phyloP scores from a whole-genome alignment of 2,888 invertebrate species.

The Caenorhabditis parvicauda region DNA sequence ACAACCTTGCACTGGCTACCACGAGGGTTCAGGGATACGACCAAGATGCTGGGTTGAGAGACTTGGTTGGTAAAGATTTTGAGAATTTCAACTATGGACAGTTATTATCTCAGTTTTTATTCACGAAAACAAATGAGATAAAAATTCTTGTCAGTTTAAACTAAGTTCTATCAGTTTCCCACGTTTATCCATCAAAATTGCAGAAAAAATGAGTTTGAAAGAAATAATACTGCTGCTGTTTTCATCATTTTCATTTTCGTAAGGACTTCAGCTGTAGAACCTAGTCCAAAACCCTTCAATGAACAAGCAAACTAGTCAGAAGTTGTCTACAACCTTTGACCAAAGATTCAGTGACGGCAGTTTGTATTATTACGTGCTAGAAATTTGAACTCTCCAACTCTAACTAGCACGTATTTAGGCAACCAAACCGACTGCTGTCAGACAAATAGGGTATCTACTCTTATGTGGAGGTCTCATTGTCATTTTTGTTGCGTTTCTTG shows the following conservation, averaged over 20 bases:
- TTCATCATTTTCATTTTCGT: no score
- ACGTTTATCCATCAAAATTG: neutral
- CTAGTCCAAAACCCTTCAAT: no score
- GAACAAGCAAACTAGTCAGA: no score
- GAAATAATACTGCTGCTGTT: no score
- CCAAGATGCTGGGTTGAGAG: constrained; percentile 55
- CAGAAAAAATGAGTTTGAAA: neutral
- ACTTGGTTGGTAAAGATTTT: constrained; percentile 38
- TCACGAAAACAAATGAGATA: neutral
- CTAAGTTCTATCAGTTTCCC: neutral
- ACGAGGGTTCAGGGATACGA: constrained; percentile 55
- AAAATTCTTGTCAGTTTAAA: neutral
- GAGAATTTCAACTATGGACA: no score
- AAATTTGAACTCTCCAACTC: neutral
- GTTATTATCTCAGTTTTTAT: neutral
- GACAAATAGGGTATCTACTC: constrained; percentile 58
- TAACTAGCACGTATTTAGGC: constrained; percentile 23
- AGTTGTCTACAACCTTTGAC: no score
- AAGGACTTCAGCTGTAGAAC: no score
- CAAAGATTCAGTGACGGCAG: no score
- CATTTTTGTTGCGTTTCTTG: constrained; percentile 59
- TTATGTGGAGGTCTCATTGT: constrained; percentile 59
- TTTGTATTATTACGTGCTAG: no score
- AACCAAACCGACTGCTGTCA: constrained; percentile 50
- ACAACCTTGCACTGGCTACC: constrained; percentile 55